Evolutionary conservation across 2,113 vertebrate genomes (phyloP), one percentile per base, ranked within the genome.

Genomic region (Chlorocebus sabaeus): DNA sequence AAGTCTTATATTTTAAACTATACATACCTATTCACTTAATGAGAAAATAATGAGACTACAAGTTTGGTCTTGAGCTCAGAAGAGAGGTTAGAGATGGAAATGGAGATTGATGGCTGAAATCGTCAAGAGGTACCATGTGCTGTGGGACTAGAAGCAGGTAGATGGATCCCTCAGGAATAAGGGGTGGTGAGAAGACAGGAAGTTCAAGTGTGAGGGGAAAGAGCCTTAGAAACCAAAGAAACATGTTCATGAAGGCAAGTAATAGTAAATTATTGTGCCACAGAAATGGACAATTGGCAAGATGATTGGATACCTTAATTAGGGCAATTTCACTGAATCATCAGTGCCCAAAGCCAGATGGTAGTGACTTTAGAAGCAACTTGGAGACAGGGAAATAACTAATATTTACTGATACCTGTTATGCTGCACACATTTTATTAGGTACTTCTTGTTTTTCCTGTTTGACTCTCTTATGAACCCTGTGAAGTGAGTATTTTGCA

Each of bases 381-480:
- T 2, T 1, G 11, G 50, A 50, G 20, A 68, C 72, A 55, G 30
- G 45, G n/a, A 64, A 88, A 67, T 55, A 87, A 78, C 72, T 78
- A 57, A 57, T 23, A 2, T 96, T 85, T 72, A 67, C 23, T 59
- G n/a, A 7, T 40, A 90, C 59, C 18, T 68, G n/a, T 52, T 67
- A 64, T 40, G 22, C 64, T 73, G 8, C 8, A 64, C 27, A 10
- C 40, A 82, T 81, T 91, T 97, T 76, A 70, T 80, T 57, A 85
- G 52, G 8, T 52, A 35, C 2, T 78, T 96, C 40, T 89, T 85
- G 48, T 2, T 70, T 79, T 48, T 92, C 30, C 68, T 94, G 38
- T 82, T 93, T 94, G 38, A 83, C 83, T 95, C 13, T 90, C 32
- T 61, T 61, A 48, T 93, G 50, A 95, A 89, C 22, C 17, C 27